These are phyloP conservation scores for Ornithoptera alexandrae DNA, from an alignment of 2,888 invertebrate species.

Conservation along the genomic window DNA sequence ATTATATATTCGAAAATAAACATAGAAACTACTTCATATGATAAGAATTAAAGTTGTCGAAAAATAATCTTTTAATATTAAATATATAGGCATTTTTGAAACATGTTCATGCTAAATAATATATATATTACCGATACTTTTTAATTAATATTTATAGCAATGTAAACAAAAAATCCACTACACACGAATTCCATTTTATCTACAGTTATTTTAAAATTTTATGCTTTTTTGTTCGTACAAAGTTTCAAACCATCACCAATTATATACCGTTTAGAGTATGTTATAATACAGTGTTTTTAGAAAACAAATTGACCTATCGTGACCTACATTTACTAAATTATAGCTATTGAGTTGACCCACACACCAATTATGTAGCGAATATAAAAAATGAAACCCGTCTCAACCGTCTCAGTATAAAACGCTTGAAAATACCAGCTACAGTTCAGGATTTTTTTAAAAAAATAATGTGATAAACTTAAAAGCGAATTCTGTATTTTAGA, in stretches of 20 bases:
- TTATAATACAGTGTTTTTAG: constrained; percentile 18
- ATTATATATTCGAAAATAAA: too few species aligned
- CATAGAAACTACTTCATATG: too few species aligned
- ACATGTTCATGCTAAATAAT: too few species aligned
- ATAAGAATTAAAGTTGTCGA: too few species aligned
- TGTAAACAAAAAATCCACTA: not conserved
- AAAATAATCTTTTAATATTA: too few species aligned
- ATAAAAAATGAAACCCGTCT: constrained; percentile 13
- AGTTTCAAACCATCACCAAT: constrained; percentile 16
- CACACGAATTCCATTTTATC: not conserved
- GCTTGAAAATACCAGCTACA: not conserved
- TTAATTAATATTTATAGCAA: too few species aligned
- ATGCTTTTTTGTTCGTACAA: not conserved
- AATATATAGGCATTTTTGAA: too few species aligned
- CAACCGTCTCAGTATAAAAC: constrained; percentile 7
- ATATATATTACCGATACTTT: too few species aligned
- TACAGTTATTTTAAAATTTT: not conserved
- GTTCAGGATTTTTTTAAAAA: not conserved
- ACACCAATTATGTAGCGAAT: constrained; percentile 17
- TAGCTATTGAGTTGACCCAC: constrained; percentile 26
- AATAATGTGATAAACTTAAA: not conserved
- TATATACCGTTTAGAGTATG: constrained; percentile 22
- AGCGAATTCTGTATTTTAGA: not conserved
- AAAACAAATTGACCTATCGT: constrained; percentile 26
- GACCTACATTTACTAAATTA: constrained; percentile 26